Evolutionary conservation across 2,888 invertebrate species (phyloP).

Genomic region (Azorinus chamasolen): DNA sequence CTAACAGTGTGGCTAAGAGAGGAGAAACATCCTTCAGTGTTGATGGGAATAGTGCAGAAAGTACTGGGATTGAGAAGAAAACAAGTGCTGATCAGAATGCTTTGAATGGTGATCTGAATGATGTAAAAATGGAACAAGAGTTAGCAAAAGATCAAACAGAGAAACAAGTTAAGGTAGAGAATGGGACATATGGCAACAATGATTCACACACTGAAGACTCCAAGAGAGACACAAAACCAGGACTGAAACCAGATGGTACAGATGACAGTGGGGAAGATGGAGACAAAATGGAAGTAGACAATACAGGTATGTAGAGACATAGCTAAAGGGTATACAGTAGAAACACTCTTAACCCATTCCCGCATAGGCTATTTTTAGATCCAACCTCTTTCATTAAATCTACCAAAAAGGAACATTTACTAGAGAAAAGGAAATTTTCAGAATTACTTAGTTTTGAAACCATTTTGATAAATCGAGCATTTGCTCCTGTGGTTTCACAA

Average conservation of each 20-base stretch:
- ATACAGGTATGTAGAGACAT: too few species aligned
- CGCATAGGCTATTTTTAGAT: too few species aligned
- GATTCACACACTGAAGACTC: background rate
- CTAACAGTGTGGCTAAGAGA: slow-evolving; percentile 19
- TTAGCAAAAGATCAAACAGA: slow-evolving; percentile 13
- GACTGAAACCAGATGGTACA: slow-evolving; percentile 1
- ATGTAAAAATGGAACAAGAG: background rate
- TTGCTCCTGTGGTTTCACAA: too few species aligned
- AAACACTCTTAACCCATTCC: too few species aligned
- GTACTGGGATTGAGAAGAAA: slow-evolving; percentile 3
- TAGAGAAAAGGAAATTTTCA: too few species aligned
- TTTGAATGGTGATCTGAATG: background rate
- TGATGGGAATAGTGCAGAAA: background rate
- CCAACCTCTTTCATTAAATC: too few species aligned
- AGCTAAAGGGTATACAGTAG: too few species aligned
- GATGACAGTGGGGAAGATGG: slow-evolving; percentile 2
- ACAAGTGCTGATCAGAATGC: background rate
- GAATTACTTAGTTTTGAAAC: too few species aligned
- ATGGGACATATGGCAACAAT: slow-evolving; percentile 2
- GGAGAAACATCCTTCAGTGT: slow-evolving; percentile 20
- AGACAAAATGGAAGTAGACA: background rate
- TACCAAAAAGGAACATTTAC: too few species aligned
- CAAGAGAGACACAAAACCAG: background rate
- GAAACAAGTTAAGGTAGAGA: slow-evolving; percentile 3
- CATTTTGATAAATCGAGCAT: too few species aligned